Conservation (phyloP, 2,113 vertebrate genomes). For the Poeciliopsis retropinna region DNA sequence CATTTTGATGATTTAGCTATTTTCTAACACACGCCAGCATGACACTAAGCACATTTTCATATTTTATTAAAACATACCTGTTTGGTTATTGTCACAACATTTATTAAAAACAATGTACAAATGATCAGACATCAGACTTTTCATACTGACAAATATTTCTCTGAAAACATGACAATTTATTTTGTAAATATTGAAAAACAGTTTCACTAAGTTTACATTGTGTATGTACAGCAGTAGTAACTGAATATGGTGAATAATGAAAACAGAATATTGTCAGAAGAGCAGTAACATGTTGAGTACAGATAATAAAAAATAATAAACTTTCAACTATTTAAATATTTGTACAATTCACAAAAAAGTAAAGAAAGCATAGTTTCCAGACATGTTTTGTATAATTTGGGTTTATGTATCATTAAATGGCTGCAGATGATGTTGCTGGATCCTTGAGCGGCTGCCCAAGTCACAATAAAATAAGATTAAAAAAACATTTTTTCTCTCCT, state of each 20-base stretch:
- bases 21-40: neutral
- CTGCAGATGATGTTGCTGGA: slow-evolving; percentile 40
- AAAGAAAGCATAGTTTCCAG: slow-evolving; percentile 11
- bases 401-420: slow-evolving; percentile 31
- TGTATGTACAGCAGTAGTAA: slow-evolving; percentile 79
- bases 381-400: slow-evolving; percentile 25
- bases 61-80: slow-evolving; percentile 74
- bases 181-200: slow-evolving; percentile 55
- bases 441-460: slow-evolving; percentile 48
- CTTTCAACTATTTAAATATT: slow-evolving; percentile 71
- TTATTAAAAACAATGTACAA: slow-evolving; percentile 61
- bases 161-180: slow-evolving; percentile 43
- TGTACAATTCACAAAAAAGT: slow-evolving; percentile 75
- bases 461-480: slow-evolving; percentile 29
- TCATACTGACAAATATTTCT: slow-evolving; percentile 51
- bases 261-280: slow-evolving; percentile 34
- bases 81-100: slow-evolving; percentile 50
- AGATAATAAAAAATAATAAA: slow-evolving; percentile 61
- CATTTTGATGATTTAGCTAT: neutral
- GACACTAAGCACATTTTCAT: slow-evolving; percentile 29
- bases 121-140: slow-evolving; percentile 52
- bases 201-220: slow-evolving; percentile 61
- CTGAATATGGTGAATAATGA: slow-evolving; percentile 58
- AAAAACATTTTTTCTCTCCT: slow-evolving; percentile 37
- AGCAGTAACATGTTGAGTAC: slow-evolving; percentile 45